phyloP scores from a whole-genome alignment of 2,888 invertebrate genomes.

The Cantharis flavilabris region DNA sequence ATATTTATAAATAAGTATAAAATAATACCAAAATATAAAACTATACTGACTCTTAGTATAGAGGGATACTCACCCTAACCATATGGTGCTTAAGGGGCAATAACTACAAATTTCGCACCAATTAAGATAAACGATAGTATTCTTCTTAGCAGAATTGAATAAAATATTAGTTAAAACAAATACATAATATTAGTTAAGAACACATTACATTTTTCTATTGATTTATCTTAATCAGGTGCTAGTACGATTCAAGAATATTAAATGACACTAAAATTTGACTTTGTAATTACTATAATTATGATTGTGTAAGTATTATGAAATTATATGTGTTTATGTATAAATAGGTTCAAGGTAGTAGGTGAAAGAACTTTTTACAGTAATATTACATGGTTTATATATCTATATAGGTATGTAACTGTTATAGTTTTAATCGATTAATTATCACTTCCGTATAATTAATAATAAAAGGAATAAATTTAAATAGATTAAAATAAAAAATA shows the following conservation, averaged over 20 bases:
- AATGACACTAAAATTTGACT: background rate
- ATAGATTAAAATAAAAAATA: background rate
- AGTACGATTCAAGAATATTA: background rate
- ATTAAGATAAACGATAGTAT: no score
- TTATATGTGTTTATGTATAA: background rate
- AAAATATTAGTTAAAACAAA: background rate
- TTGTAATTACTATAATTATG: background rate
- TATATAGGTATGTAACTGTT: background rate
- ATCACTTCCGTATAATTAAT: background rate
- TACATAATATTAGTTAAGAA: background rate
- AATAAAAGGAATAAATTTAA: background rate
- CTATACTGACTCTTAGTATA: no score
- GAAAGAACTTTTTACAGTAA: conserved; percentile 1
- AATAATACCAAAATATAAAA: no score
- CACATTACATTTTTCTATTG: background rate
- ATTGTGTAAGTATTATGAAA: background rate
- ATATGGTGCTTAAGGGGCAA: no score
- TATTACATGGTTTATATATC: background rate
- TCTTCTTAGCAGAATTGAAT: background rate
- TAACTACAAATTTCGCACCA: no score
- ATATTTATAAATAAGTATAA: no score
- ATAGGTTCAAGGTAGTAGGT: conserved; percentile 1
- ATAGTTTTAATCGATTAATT: background rate
- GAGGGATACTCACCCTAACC: no score
- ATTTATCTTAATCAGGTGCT: background rate